Conservation (phyloP, 2,113 vertebrate genomes). For the Sakesphorus luctuosus region DNA sequence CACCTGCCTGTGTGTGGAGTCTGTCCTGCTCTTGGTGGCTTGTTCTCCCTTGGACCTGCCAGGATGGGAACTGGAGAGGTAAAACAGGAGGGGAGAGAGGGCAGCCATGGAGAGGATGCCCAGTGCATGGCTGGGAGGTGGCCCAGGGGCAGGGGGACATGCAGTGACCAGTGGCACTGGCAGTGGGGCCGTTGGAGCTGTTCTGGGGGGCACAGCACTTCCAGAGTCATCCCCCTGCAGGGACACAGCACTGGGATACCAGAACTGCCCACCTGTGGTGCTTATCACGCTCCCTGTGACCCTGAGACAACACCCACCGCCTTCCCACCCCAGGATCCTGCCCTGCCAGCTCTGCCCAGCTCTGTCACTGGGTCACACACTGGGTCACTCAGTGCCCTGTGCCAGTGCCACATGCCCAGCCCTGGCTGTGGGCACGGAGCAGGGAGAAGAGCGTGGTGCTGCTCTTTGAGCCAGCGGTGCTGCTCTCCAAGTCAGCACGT, state of each 20-base stretch:
- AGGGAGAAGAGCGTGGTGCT: neutral
- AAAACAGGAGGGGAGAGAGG: neutral
- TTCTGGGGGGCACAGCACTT: neutral
- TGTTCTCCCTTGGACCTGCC: rapidly evolving
- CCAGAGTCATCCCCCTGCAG: rapidly evolving
- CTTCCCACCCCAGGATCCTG: neutral
- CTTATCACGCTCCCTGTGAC: neutral
- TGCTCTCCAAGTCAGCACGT: neutral
- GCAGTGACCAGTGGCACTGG: rapidly evolving
- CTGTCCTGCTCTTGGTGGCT: rapidly evolving
- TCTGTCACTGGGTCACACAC: rapidly evolving
- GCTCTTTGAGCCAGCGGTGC: neutral
- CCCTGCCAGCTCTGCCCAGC: neutral
- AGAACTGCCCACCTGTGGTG: neutral
- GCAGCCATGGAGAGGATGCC: neutral
- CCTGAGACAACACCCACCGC: neutral
- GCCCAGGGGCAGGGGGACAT: rapidly evolving
- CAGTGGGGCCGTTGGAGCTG: neutral
- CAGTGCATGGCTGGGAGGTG: neutral
- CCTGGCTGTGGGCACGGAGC: rapidly evolving
- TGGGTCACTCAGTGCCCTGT: rapidly evolving
- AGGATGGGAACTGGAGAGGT: neutral
- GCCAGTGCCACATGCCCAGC: neutral
- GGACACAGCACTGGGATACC: neutral
- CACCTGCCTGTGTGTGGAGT: rapidly evolving